These are phyloP conservation scores for Ficedula albicollis DNA, from an alignment of 2,797 vertebrate species.

Conservation along the genomic window DNA sequence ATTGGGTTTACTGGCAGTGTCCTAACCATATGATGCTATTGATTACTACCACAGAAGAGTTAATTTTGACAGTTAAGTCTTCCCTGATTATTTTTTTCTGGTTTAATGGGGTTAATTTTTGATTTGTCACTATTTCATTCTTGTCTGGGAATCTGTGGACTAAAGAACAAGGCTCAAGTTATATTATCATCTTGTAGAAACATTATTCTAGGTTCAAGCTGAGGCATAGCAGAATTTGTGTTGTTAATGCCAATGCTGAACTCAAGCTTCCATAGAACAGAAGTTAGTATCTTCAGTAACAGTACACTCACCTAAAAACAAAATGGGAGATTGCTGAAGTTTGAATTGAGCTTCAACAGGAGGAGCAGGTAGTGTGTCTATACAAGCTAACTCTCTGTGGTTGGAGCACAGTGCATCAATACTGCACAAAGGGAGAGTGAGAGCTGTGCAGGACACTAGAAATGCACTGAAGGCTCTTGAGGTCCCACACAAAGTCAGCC, in stretches of 20 bases:
- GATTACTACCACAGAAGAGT: background rate
- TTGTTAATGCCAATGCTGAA: background rate
- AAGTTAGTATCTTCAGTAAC: background rate
- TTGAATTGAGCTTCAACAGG: background rate
- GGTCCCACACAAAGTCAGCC: background rate
- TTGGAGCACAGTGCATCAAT: background rate
- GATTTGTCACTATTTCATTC: background rate
- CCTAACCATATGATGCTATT: background rate
- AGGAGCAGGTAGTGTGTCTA: background rate
- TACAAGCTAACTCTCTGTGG: background rate
- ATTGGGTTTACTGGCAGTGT: background rate
- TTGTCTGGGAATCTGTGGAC: background rate
- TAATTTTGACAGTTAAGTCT: background rate
- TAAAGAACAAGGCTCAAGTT: background rate
- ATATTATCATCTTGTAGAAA: background rate
- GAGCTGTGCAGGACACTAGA: background rate
- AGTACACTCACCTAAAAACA: background rate
- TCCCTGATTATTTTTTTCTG: background rate
- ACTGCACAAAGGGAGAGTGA: background rate
- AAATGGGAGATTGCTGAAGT: background rate
- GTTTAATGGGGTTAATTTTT: background rate
- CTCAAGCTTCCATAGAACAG: background rate
- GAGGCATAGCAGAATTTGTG: background rate
- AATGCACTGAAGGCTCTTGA: background rate
- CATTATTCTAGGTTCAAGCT: background rate